Base-by-base conservation (phyloP, 2,113 vertebrate genomes). In the Rana temporaria region DNA sequence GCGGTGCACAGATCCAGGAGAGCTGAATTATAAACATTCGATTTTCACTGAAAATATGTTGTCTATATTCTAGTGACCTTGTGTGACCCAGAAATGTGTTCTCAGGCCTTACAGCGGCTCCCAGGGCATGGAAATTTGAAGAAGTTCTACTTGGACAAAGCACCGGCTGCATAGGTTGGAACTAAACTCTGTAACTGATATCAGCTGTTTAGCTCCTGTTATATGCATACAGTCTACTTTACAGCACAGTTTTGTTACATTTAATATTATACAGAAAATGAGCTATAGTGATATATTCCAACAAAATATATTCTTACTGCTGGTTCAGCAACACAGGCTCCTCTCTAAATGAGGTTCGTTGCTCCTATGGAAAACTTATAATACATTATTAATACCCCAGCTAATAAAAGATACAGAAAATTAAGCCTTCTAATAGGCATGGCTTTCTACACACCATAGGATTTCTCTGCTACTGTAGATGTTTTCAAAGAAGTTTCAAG, bases 41-140 rank as follows among this genome's bases (percentile, higher is more conserved):
- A 17, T 38, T 38, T 67, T n/a, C 32, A 30, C 4, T 34, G 11
- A 24, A 14, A 38, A 67, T 42, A 42, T 42, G 32, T 67, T 67
- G 14, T 65, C 24, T 16, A 65, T 42, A 32, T 34, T 42, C 32
- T 6, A 26, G 26, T 55, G 42, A 71, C 68, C 68, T 71, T 71
- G 30, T 71, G 17, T 53, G 68, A 71, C 48, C n/a, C 20, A 55
- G 20, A 17, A 24, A 71, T 55, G 15, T 71, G 52, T 55, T 55
- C 24, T 20, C 15, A 55, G 14, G 22, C 16, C n/a, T 16, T 42
- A 5, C 32, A 20, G 65, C 32, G 8, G 65, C 32, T 55, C 48
- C 48, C 48, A 71, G 20, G 48, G 68, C 48, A 71, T 55, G 68
- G 15, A 55, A 55, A 53, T 48, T 30, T 55, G 22, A 71, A 71